These are phyloP conservation scores for Nineta flava DNA, from an alignment of 2,888 invertebrate genomes.

Conservation along the genomic window DNA sequence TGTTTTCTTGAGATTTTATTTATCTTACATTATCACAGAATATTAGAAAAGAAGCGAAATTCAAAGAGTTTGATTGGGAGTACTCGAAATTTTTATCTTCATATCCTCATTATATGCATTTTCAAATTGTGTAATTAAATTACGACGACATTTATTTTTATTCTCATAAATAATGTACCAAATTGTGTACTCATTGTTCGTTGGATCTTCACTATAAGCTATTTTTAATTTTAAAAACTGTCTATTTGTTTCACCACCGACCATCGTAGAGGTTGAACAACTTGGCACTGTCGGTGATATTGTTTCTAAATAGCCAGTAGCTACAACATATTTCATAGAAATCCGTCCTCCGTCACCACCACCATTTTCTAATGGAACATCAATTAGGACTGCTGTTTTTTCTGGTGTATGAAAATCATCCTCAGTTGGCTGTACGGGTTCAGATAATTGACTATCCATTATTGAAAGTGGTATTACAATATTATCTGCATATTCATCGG, in stretches of 20 bases:
- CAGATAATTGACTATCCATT: neutral
- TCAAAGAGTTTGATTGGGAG: too few relatives aligned
- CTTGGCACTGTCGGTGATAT: neutral
- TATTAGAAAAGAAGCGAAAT: too few relatives aligned
- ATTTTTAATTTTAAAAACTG: constrained; percentile 40
- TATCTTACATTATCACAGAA: too few relatives aligned
- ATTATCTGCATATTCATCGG: neutral
- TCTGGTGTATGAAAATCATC: constrained; percentile 5
- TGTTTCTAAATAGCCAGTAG: neutral
- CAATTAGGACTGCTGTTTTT: neutral
- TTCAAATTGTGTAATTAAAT: constrained; percentile 25
- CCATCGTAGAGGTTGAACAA: neutral
- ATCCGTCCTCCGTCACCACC: neutral
- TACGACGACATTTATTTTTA: constrained; percentile 40
- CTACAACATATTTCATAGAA: constrained; percentile 4
- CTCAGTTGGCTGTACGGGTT: neutral
- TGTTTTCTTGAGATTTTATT: too few relatives aligned
- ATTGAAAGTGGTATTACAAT: neutral
- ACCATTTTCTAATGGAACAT: neutral
- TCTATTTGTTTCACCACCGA: neutral
- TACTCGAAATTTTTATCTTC: neutral
- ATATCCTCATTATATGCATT: constrained; percentile 3
- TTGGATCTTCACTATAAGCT: constrained; percentile 38
- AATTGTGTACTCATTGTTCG: constrained; percentile 38
- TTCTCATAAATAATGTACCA: constrained; percentile 44